Base-by-base conservation (phyloP, 2,888 invertebrate genomes). In the Tenthredo scrophulariae region DNA sequence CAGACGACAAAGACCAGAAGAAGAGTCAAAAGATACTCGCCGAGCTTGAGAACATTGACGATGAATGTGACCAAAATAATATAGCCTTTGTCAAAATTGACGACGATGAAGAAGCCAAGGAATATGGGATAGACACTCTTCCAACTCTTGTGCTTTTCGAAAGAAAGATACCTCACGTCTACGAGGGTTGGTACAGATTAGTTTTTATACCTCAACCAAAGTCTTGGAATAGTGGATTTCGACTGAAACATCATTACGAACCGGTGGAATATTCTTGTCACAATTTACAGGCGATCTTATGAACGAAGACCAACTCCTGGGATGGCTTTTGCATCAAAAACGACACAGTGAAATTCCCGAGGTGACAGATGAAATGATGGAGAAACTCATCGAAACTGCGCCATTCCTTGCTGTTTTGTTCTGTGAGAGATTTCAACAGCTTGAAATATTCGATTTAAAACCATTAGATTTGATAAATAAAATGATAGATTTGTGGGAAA, bases 291-390 rank as follows among this genome's bases (percentile, higher is more conserved):
- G 98, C 87, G 97, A 98, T 94, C 94, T 98, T 84, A 96, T 97
- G 95, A 98, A 98, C 91, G 98, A 98, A 94, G 98, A 98, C 85
- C 97, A 97, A 89, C 94, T 98, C 1, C 94, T 98, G 58, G 98
- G 98, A 82, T 98, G 98, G 98, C 93, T 98, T 89, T 94, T 98
- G 40, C 98, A 98, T 93, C 98, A 98, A 92, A 98, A 98, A 92
- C 96, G 97, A 87, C 97, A 97, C 92, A 97, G 97, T 85, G 98
- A 98, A 94, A 98, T 98, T 89, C 98, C 98, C 75, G 98, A 98
- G 94, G 96, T 98, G 33, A 98, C 98, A 10, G 97, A 98, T 91
- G 98, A 98, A 94, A 98, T 98, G 97, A 97, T 98, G 95, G 98
- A 98, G 89, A 97, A 97, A 92, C 94, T 98, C 67, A 96, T 98